Evolutionary conservation across 2,888 invertebrate species (phyloP), one percentile per base, ranked within the genome.

Genomic region (Synanthedon andrenaeformis): DNA sequence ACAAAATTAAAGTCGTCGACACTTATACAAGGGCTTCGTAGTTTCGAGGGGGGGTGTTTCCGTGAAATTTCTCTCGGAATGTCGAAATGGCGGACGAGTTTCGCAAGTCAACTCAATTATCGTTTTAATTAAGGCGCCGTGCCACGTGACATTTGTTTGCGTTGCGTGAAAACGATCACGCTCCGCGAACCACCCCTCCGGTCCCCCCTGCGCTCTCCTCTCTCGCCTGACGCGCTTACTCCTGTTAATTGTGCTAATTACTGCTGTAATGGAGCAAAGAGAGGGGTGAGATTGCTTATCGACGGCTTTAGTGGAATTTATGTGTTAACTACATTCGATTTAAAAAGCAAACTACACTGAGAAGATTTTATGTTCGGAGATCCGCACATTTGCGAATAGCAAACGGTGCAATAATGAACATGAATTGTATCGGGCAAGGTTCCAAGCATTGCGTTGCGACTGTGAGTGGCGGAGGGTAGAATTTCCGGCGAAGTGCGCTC

Each of bases 211-310:
- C 53, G 61, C 59, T 58, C 59, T 55, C 62, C 61, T 61, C 58
- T 56, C 60, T 55, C 58, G 58, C 68, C 68, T 64, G 62, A 59
- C 58, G 55, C 69, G 64, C 70, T 70, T 67, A 69, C 72, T 73
- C 70, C 82, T 79, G 88, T 86, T 88, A 88, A 89, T 88, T 88
- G 88, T 76, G 81, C 88, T 88, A 89, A 89, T 88, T 88, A 88
- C 87, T 82, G 77, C 81, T 81, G 84, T 88, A 88, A 88, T 83
- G 79, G 86, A 83, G 80, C 81, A 77, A 79, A 76, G 81, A 79
- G 76, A 74, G 77, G 74, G 72, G 77, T 72, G 77, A 83, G 84
- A 85, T 86, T 85, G 84, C 84, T 85, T 85, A 86, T 86, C 84
- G 81, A 80, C 76, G 78, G 74, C 72, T 78, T 76, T 77, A 70